phyloP scores from a whole-genome alignment of 2,113 vertebrate species.

The Puntigrus tetrazona region DNA sequence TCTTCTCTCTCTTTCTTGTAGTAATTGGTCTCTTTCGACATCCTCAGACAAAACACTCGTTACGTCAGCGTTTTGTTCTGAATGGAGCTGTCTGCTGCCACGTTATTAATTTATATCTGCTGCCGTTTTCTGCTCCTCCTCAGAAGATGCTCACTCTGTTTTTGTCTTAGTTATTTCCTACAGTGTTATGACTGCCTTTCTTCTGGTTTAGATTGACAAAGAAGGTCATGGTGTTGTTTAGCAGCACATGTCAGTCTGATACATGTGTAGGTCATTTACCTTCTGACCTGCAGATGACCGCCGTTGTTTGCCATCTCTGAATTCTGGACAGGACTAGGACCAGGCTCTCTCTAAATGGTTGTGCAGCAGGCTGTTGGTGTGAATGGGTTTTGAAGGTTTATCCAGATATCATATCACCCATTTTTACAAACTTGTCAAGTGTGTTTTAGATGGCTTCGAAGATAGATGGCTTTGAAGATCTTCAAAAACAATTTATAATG shows the following conservation, averaged over 20 bases:
- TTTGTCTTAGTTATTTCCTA: background rate
- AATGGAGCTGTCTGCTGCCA: constrained; percentile 10
- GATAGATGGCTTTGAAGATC: background rate
- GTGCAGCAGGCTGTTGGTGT: background rate
- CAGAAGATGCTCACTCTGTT: background rate
- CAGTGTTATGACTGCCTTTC: background rate
- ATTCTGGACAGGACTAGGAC: background rate
- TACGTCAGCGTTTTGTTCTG: constrained; percentile 37
- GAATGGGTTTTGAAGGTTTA: background rate
- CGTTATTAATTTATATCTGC: constrained; percentile 29
- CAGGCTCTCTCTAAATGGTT: background rate
- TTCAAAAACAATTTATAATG: background rate
- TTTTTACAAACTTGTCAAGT: background rate
- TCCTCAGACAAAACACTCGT: constrained; percentile 7
- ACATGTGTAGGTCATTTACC: background rate
- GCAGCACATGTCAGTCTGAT: constrained; percentile 18
- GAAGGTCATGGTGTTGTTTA: constrained; percentile 13
- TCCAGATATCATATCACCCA: background rate
- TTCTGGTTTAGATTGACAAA: constrained; percentile 12
- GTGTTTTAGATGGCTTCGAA: background rate
- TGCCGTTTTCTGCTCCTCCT: constrained; percentile 16
- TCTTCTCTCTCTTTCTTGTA: constrained; percentile 7
- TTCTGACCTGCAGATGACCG: constrained; percentile 7
- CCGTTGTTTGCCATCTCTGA: background rate
- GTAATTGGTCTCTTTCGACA: constrained; percentile 40